A percentile compares a stretch with the other conserved stretches of the same genome.
Evolutionary conservation across 2,888 invertebrate species (phyloP).

Genomic region (Chironomus riparius): DNA sequence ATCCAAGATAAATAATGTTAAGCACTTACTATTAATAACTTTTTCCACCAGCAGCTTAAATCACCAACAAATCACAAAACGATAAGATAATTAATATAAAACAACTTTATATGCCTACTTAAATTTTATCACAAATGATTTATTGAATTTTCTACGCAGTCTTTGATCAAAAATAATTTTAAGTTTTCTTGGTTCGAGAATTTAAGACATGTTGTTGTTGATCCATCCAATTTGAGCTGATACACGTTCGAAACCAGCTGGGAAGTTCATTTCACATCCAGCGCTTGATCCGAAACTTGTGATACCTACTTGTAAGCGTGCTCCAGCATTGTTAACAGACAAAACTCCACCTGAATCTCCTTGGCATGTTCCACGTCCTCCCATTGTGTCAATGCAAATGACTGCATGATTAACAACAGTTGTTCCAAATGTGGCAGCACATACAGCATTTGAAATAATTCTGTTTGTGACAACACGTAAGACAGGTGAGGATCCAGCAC

Average conservation of each 20-base stretch:
- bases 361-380: slow-evolving; percentile 33
- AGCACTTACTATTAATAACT: too few relatives aligned
- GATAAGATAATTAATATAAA: too few relatives aligned
- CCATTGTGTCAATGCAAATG: slow-evolving; percentile 37
- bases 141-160: too few relatives aligned
- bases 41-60: too few relatives aligned
- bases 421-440: slow-evolving; percentile 31
- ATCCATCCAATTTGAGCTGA: slow-evolving; percentile 39
- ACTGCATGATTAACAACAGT: slow-evolving; percentile 33
- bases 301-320: slow-evolving; percentile 33
- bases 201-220: background rate
- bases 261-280: slow-evolving; percentile 38
- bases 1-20: too few relatives aligned
- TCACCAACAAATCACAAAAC: too few relatives aligned
- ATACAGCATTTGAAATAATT: slow-evolving; percentile 37
- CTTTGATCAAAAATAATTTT: too few relatives aligned
- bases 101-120: too few relatives aligned
- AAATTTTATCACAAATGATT: too few relatives aligned
- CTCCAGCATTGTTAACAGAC: slow-evolving; percentile 33
- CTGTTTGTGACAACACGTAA: slow-evolving; percentile 34
- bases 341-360: slow-evolving; percentile 36
- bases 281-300: slow-evolving; percentile 37
- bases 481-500: slow-evolving; percentile 32
- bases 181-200: background rate
- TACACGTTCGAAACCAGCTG: slow-evolving; percentile 40